Evolutionary conservation across 2,888 invertebrate species (phyloP).

Genomic region (Leptinotarsa peninsularis): DNA sequence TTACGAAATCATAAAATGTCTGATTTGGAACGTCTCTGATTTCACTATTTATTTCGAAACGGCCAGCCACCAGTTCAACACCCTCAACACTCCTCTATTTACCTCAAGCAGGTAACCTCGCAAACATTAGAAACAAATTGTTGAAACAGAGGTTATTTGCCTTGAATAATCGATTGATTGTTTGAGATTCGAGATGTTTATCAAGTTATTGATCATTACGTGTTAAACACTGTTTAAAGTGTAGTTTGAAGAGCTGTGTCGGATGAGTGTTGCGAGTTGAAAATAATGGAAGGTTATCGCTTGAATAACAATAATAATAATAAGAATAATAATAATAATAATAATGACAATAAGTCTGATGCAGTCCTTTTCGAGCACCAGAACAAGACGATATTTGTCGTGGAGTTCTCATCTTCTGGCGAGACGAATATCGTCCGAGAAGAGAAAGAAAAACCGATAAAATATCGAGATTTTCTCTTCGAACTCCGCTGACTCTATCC

Average conservation of each 20-base stretch:
- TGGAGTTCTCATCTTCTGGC: too few relatives aligned
- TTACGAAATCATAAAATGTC: neutral
- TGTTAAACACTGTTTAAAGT: neutral
- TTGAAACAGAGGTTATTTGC: slow-evolving; percentile 50
- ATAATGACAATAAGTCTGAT: too few relatives aligned
- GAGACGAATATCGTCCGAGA: too few relatives aligned
- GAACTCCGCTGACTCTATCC: too few relatives aligned
- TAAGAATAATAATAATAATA: too few relatives aligned
- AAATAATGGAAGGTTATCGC: neutral
- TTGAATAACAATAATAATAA: too few relatives aligned
- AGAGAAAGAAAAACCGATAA: too few relatives aligned
- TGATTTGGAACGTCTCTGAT: neutral
- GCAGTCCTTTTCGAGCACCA: too few relatives aligned
- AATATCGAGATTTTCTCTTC: too few relatives aligned
- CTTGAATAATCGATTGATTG: slow-evolving; percentile 58
- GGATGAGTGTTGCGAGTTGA: neutral
- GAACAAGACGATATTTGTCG: too few relatives aligned
- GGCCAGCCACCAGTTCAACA: neutral
- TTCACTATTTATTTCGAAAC: neutral
- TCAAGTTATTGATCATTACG: slow-evolving; percentile 55
- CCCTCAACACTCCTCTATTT: slow-evolving; percentile 42
- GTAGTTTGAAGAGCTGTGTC: neutral
- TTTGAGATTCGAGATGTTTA: slow-evolving; percentile 50
- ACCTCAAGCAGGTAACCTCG: slow-evolving; percentile 52
- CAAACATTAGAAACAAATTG: slow-evolving; percentile 48